Evolutionary conservation across 2,888 invertebrate genomes (phyloP).

Genomic region (Agriopis marginaria): DNA sequence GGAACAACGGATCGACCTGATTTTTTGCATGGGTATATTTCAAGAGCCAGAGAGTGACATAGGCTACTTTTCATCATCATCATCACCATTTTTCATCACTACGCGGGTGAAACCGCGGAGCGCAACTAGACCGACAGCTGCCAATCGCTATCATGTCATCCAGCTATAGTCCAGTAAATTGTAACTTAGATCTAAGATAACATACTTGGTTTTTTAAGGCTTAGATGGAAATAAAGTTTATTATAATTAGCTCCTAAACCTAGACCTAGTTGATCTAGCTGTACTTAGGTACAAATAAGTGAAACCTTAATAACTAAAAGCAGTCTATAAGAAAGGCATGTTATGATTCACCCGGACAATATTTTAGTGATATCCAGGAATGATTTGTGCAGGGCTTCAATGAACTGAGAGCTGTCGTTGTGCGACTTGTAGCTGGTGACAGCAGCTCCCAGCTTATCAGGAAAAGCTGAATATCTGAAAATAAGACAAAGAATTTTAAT

Average conservation of each 20-base stretch:
- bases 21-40: no score
- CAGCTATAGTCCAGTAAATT: no score
- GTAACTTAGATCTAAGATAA: no score
- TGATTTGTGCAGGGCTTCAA: slow-evolving; percentile 89
- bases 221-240: no score
- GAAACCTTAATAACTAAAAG: not conserved
- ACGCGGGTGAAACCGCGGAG: no score
- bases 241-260: not conserved
- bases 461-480: slow-evolving; percentile 94
- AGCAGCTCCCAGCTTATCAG: slow-evolving; percentile 93
- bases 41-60: no score
- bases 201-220: no score
- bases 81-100: no score
- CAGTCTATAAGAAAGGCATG: not conserved
- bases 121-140: no score
- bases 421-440: slow-evolving; percentile 92
- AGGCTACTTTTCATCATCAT: no score
- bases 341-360: slow-evolving; percentile 61
- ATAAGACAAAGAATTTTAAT: slow-evolving; percentile 15
- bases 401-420: slow-evolving; percentile 90
- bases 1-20: no score
- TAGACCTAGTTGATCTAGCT: not conserved
- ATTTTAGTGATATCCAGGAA: slow-evolving; percentile 89
- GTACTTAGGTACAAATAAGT: not conserved
- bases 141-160: not conserved